Evolutionary conservation across 64 coral and sea anemone species (phyloP).

Genomic region (Pocillopora verrucosa): DNA sequence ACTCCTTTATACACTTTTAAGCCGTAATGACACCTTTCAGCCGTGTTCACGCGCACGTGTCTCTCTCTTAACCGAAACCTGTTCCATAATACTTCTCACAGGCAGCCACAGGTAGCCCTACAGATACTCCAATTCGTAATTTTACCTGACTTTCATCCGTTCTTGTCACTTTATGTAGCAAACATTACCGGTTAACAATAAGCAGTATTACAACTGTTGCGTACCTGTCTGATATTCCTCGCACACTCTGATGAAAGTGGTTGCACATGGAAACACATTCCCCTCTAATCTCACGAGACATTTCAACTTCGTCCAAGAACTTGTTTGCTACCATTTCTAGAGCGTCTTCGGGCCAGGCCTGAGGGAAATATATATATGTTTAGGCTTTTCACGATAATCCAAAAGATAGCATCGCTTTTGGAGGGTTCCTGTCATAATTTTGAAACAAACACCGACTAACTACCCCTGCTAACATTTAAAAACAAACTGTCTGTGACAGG

Average conservation of each 20-base stretch:
- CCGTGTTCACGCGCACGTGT: no score
- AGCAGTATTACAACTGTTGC: neutral
- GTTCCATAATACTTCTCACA: no score
- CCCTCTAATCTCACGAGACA: conserved; percentile 76
- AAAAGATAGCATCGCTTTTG: neutral
- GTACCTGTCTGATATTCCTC: conserved; percentile 83
- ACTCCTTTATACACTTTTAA: no score
- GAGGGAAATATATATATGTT: neutral
- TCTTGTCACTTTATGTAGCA: neutral
- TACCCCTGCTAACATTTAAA: no score
- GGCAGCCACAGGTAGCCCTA: no score
- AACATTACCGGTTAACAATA: neutral
- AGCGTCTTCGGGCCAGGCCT: conserved; percentile 95
- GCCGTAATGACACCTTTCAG: no score
- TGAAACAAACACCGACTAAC: no score
- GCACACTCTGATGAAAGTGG: conserved; percentile 89
- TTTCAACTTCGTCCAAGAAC: conserved; percentile 97
- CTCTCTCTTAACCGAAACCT: no score
- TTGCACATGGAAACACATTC: conserved; percentile 91
- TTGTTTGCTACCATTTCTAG: conserved; percentile 98
- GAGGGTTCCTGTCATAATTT: no score
- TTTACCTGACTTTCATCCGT: neutral
- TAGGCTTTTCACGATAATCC: neutral
- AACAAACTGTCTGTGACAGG: no score
- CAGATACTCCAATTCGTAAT: neutral